Evolutionary conservation across 2,113 vertebrate genomes (phyloP).

Genomic region (Centropus unirufus): DNA sequence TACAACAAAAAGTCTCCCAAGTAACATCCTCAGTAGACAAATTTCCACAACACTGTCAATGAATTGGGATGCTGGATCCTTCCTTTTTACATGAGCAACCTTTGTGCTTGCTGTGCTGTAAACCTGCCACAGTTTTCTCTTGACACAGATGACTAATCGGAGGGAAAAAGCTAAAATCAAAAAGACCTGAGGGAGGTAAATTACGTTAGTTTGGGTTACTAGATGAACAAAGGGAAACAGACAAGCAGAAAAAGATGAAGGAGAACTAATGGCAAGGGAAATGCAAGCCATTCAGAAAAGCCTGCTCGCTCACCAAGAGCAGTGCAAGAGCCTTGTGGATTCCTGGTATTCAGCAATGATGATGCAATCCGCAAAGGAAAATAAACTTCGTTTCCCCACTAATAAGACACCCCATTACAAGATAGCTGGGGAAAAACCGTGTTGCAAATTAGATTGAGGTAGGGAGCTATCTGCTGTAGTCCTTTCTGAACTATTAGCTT

Average conservation of each 20-base stretch:
- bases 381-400: background rate
- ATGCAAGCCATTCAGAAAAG: slow-evolving; percentile 30
- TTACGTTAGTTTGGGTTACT: background rate
- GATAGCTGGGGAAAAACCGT: background rate
- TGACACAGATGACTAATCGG: background rate
- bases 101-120: background rate
- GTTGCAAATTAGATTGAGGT: background rate
- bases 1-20: background rate
- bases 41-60: background rate
- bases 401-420: slow-evolving; percentile 18
- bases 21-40: background rate
- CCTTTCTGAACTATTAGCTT: background rate
- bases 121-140: slow-evolving; percentile 6
- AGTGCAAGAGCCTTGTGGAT: slow-evolving; percentile 4
- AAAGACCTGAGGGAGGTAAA: background rate
- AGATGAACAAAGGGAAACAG: background rate
- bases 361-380: slow-evolving; percentile 16
- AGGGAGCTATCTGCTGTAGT: background rate
- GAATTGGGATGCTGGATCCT: background rate
- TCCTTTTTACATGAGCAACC: background rate
- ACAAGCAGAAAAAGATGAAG: slow-evolving; percentile 38
- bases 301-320: background rate
- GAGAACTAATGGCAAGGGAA: slow-evolving; percentile 27
- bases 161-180: background rate
- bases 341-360: slow-evolving; percentile 19